Base-by-base conservation (phyloP, 64 coral and sea anemone species). In the Pocillopora damicornis region DNA sequence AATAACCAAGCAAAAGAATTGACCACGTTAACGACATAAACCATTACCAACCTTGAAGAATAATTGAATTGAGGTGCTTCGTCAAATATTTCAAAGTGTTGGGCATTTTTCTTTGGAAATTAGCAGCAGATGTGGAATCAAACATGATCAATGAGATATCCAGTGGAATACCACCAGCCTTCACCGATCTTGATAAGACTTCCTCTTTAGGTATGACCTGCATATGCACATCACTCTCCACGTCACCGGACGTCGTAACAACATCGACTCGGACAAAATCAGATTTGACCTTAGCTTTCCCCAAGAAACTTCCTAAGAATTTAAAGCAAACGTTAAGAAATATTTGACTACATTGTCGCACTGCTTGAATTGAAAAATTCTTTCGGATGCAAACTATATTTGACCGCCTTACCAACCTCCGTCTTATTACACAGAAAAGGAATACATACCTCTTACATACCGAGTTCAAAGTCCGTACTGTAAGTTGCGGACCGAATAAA, bases 101-200 rank as follows among this genome's bases (percentile, higher is more conserved):
- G 11, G 58, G 74, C 76, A 88, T 76, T 20, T 88, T 88, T 79
- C 87, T n/a, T 66, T 73, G 20, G 51, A 88, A 88, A 11, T 92
- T 68, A 42, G 85, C 64, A 16, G 38, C 62, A 5, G 90, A 92
- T 22, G 86, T 74, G 8, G 90, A 88, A 37, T 92, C 90, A 17
- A 88, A 61, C 65, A 60, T 76, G 25, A 92, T 69, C 9, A 92
- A 69, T 2, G 87, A 34, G 12, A 92, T 77, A 88, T 92, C 87
- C 16, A 88, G 75, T 30, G 76, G 84, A 79, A 92, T 64, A 36
- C 77, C 75, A 37, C 74, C 79, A 3, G 60, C 0, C n/a, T 79
- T 74, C 15, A 18, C 65, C n/a, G 45, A 57, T 42, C 86, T 76
- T 35, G 75, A 74, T 17, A 73, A n/a, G 17, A 88, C 90, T 59